phyloP scores from a whole-genome alignment of 2,797 vertebrate genomes.

The Anguilla anguilla region DNA sequence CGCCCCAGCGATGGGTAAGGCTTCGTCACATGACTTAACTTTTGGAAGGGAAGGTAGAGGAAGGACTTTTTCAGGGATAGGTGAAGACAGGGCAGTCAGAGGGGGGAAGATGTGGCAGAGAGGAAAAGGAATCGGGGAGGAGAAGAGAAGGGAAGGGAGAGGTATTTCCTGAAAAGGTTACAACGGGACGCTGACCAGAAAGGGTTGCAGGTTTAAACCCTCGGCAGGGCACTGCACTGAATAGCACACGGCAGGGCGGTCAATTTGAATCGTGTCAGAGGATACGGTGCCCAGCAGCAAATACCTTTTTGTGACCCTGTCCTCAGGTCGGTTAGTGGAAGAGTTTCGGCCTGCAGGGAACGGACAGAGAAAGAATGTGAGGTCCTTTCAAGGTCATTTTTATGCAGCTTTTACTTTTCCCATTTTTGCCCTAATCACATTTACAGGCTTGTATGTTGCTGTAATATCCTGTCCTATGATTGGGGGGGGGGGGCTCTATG shows the following conservation, averaged over 20 bases:
- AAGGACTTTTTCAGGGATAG: no score
- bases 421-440: not conserved
- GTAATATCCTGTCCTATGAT: no score
- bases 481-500: no score
- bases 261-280: not conserved
- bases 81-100: no score
- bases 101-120: no score
- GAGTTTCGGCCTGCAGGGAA: conserved; percentile 81
- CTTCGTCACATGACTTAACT: no score
- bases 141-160: not conserved
- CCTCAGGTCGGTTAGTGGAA: conserved; percentile 86
- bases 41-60: no score
- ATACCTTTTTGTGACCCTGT: conserved; percentile 94
- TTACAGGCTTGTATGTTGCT: not conserved
- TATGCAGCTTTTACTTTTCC: not conserved
- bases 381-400: not conserved
- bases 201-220: not conserved
- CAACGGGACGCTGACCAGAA: not conserved
- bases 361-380: not conserved
- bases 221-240: not conserved
- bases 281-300: not conserved
- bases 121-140: not conserved
- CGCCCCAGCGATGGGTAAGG: no score
- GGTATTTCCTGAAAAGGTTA: not conserved
- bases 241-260: not conserved